phyloP scores from a whole-genome alignment of 2,888 invertebrate species.

The Ochropleura plecta region DNA sequence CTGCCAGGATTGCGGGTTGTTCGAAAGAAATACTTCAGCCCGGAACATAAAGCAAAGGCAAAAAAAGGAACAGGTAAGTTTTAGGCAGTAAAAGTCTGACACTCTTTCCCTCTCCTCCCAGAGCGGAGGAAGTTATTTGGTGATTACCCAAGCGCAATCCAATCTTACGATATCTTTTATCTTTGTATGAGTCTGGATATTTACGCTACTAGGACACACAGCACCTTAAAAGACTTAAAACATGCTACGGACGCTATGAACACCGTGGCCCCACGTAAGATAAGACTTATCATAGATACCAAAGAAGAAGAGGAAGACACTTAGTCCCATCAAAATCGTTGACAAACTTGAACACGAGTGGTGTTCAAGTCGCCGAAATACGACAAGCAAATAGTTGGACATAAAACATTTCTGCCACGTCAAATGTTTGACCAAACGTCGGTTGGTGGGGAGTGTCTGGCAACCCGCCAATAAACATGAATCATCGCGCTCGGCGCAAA shows the following conservation, averaged over 20 bases:
- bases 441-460: constrained; percentile 75
- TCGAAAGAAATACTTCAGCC: too few relatives aligned
- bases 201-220: neutral
- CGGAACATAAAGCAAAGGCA: too few relatives aligned
- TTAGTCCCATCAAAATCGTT: constrained; percentile 4
- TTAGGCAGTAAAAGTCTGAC: too few relatives aligned
- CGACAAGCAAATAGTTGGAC: constrained; percentile 61
- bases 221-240: neutral
- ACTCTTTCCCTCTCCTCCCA: too few relatives aligned
- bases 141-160: neutral
- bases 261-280: neutral
- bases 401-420: constrained; percentile 59
- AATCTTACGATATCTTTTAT: neutral
- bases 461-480: constrained; percentile 82
- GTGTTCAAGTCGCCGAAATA: constrained; percentile 40
- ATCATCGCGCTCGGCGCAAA: constrained; percentile 83
- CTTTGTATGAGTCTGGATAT: neutral
- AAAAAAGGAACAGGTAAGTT: too few relatives aligned
- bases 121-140: too few relatives aligned
- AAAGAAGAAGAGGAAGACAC: neutral
- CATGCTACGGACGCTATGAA: too few relatives aligned
- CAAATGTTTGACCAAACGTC: constrained; percentile 68
- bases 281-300: neutral
- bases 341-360: constrained; percentile 26
- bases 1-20: too few relatives aligned